phyloP scores from a whole-genome alignment of 2,888 invertebrate species.

The Gymnocheta viridis region DNA sequence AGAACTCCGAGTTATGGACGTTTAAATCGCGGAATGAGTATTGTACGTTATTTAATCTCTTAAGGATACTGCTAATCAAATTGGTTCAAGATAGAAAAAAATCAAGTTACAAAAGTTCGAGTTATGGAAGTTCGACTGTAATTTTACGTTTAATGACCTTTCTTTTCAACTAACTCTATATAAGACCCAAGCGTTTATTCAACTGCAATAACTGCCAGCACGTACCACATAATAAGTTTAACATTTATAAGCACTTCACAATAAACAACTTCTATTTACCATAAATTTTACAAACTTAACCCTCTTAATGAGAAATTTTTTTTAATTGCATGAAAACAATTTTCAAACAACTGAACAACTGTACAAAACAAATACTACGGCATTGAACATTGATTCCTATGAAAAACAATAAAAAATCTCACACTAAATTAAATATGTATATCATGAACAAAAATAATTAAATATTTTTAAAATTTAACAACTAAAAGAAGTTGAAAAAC shows the following conservation, averaged over 20 bases:
- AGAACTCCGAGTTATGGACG: too few species aligned
- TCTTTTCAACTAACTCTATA: neutral
- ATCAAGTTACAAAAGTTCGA: too few species aligned
- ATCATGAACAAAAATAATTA: neutral
- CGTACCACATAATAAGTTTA: neutral
- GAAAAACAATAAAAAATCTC: neutral
- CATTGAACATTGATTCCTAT: constrained; percentile 3
- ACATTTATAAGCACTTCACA: neutral
- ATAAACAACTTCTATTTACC: neutral
- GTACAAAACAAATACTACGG: neutral
- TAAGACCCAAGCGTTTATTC: constrained; percentile 8
- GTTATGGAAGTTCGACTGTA: too few species aligned
- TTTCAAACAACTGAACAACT: neutral
- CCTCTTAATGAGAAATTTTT: neutral
- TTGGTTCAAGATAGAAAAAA: too few species aligned
- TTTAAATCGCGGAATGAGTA: too few species aligned
- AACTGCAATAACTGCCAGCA: neutral
- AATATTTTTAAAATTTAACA: neutral
- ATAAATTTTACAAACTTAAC: constrained; percentile 23
- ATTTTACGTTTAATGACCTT: constrained; percentile 35
- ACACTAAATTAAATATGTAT: neutral
- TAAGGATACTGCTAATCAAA: too few species aligned
- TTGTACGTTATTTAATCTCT: too few species aligned
- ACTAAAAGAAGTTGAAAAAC: neutral
- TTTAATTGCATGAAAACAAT: neutral